Conservation (phyloP, 2,888 invertebrate genomes). For the Iselma pallidipennis region DNA sequence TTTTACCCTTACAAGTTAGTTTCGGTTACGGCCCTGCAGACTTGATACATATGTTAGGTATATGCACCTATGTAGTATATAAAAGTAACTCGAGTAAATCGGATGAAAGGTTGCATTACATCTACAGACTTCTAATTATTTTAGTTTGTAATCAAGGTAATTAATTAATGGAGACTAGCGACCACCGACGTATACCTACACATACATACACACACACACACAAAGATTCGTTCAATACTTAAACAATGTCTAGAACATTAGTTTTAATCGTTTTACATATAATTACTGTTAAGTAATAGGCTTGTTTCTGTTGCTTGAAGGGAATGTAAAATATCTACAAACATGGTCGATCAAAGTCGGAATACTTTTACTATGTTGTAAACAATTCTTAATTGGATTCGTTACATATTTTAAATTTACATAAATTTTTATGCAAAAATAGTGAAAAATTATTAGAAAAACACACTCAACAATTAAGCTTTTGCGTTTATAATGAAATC, state of each 20-base stretch:
- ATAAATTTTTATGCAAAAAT: no score
- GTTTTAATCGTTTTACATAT: slow-evolving; percentile 22
- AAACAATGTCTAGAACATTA: slow-evolving; percentile 16
- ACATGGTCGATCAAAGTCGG: neutral
- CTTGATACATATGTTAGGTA: slow-evolving; percentile 22
- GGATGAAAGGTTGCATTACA: slow-evolving; percentile 34
- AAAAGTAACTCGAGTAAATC: slow-evolving; percentile 44
- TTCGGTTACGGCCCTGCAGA: no score
- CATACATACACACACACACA: no score
- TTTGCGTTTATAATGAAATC: no score
- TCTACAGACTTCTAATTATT: slow-evolving; percentile 35
- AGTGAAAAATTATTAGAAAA: no score
- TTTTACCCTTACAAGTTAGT: no score
- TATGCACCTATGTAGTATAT: slow-evolving; percentile 34
- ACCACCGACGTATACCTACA: slow-evolving; percentile 4
- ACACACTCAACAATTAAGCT: no score
- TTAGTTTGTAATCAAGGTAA: slow-evolving; percentile 35
- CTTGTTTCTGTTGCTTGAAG: neutral
- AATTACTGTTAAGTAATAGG: slow-evolving; percentile 13
- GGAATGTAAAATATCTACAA: neutral
- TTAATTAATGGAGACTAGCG: slow-evolving; percentile 30
- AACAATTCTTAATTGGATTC: neutral
- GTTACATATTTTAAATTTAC: neutral
- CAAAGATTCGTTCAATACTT: slow-evolving; percentile 17
- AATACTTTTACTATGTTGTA: neutral